phyloP scores from a whole-genome alignment of 2,888 invertebrate genomes.

The Caenorhabditis afra region DNA sequence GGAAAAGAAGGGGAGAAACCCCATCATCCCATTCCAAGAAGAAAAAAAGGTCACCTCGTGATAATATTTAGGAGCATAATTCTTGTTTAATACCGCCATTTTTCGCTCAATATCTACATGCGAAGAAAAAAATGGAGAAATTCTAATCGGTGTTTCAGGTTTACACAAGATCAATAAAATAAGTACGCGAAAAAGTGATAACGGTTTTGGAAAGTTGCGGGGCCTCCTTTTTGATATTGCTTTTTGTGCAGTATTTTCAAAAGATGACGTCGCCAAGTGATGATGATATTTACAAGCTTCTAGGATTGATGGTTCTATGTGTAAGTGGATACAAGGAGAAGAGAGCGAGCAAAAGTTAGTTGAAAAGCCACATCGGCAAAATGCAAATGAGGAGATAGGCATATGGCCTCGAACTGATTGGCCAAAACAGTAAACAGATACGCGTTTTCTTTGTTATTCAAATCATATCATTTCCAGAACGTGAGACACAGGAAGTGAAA shows the following conservation, averaged over 20 bases:
- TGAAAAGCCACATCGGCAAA: not conserved
- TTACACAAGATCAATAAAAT: conserved; percentile 57
- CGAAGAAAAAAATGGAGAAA: conserved; percentile 25
- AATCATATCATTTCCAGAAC: too few species aligned
- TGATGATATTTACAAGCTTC: conserved; percentile 40
- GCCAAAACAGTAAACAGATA: conserved; percentile 3
- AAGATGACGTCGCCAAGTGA: conserved; percentile 42
- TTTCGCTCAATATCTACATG: conserved; percentile 36
- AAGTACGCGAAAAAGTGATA: conserved; percentile 57
- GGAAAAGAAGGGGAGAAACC: too few species aligned
- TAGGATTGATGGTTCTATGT: conserved; percentile 23
- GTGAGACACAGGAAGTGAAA: too few species aligned
- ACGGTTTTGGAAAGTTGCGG: conserved; percentile 12
- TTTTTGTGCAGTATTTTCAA: conserved; percentile 47
- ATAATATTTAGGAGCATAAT: conserved; percentile 35
- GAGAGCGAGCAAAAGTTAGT: not conserved
- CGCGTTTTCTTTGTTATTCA: too few species aligned
- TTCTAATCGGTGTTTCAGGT: conserved; percentile 46
- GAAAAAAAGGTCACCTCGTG: conserved; percentile 33
- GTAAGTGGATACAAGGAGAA: not conserved
- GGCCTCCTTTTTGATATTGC: conserved; percentile 43
- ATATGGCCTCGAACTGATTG: not conserved
- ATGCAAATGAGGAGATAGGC: too few species aligned
- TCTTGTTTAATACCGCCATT: conserved; percentile 24
- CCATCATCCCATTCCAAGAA: conserved; percentile 1